Conservation (phyloP, 2,888 invertebrate species). For the Yponomeuta cagnagella region DNA sequence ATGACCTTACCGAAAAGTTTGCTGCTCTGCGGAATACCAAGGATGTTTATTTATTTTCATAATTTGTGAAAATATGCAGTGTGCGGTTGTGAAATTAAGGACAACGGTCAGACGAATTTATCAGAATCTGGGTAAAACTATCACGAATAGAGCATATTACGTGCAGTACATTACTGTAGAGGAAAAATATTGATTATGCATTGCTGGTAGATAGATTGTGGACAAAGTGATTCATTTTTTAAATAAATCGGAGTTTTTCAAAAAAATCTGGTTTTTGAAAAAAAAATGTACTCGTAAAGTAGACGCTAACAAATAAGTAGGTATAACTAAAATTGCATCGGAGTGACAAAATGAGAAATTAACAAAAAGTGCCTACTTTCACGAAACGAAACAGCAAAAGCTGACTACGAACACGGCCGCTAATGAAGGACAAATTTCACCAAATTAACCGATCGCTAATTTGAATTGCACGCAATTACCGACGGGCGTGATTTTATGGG, state of each 20-base stretch:
- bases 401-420: conserved; percentile 3
- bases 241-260: too few relatives aligned
- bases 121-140: too few relatives aligned
- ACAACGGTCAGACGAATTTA: too few relatives aligned
- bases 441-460: conserved; percentile 43
- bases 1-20: background rate
- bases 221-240: too few relatives aligned
- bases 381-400: conserved; percentile 3
- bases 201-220: too few relatives aligned
- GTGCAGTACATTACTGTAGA: too few relatives aligned
- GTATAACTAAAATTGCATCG: background rate
- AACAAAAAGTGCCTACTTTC: background rate
- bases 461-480: conserved; percentile 29
- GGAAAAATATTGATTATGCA: too few relatives aligned
- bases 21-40: background rate
- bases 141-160: too few relatives aligned
- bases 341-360: background rate
- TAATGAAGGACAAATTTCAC: conserved; percentile 25
- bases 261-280: too few relatives aligned
- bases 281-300: background rate
- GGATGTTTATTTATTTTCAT: background rate
- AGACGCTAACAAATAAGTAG: background rate
- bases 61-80: background rate
- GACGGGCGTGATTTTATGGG: conserved; percentile 14
- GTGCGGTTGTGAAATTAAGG: background rate